Evolutionary conservation across 1,140 invertebrate genomes (phyloP).

Genomic region (Oreohelix idahoensis): DNA sequence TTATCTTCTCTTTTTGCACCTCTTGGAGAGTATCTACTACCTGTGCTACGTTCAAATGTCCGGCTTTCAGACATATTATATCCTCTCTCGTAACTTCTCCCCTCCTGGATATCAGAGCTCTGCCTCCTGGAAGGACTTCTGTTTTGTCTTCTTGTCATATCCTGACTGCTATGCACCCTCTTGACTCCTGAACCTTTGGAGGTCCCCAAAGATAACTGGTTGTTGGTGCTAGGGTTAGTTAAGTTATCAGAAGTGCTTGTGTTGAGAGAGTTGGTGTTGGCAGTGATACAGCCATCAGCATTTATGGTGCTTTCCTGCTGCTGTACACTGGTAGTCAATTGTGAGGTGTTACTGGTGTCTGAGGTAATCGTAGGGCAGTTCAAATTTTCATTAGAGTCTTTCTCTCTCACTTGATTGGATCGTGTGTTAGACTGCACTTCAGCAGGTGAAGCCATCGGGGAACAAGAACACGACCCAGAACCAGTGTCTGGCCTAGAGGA

Average conservation of each 20-base stretch:
- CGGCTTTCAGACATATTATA: background rate
- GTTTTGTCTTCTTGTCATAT: background rate
- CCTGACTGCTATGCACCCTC: slow-evolving; percentile 23
- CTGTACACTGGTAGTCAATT: slow-evolving; percentile 23
- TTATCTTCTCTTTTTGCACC: background rate
- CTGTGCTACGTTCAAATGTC: background rate
- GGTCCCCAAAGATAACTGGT: background rate
- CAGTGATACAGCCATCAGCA: background rate
- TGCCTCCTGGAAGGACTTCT: background rate
- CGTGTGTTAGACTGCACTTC: slow-evolving; percentile 35
- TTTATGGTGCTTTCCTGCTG: background rate
- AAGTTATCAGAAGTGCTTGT: background rate
- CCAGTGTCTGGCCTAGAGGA: slow-evolving; percentile 10
- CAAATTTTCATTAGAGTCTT: slow-evolving; percentile 69
- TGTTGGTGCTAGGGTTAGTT: background rate
- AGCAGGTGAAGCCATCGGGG: slow-evolving; percentile 27
- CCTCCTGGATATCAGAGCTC: background rate
- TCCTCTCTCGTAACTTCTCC: background rate
- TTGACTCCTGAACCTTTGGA: background rate
- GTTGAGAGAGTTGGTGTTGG: background rate
- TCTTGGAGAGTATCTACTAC: background rate
- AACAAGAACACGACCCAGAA: slow-evolving; percentile 34
- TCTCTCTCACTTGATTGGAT: slow-evolving; percentile 53
- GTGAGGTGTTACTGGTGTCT: background rate
- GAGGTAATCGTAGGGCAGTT: slow-evolving; percentile 51